phyloP scores from a whole-genome alignment of 2,113 vertebrate species.

The Bostrychus sinensis region DNA sequence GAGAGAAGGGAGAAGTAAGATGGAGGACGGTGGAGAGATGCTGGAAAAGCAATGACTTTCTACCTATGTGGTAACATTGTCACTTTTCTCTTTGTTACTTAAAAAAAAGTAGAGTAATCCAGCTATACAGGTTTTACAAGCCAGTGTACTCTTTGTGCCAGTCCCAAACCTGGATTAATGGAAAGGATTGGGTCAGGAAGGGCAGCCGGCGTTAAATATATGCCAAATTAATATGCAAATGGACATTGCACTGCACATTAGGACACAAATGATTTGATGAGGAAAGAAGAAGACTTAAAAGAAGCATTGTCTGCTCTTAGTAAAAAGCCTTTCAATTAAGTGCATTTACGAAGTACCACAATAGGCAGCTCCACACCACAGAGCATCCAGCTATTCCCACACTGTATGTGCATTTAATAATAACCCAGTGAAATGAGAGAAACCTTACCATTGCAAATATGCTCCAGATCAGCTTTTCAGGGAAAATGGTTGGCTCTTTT shows the following conservation, averaged over 20 bases:
- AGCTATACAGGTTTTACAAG: no score
- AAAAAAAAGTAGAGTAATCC: conserved; percentile 24
- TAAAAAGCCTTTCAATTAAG: conserved; percentile 60
- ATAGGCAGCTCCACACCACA: conserved; percentile 26
- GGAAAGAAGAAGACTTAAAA: conserved; percentile 21
- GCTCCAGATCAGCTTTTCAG: conserved; percentile 76
- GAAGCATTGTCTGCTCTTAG: conserved; percentile 42
- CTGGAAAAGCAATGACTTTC: conserved; percentile 67
- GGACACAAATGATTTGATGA: no score
- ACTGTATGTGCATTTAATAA: conserved; percentile 64
- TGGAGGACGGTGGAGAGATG: conserved; percentile 56
- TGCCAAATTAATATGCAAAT: no score
- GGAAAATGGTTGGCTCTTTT: conserved; percentile 79
- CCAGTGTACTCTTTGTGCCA: no score
- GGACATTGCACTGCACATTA: no score
- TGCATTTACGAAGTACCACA: conserved; percentile 29
- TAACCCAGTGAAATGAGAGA: conserved; percentile 71
- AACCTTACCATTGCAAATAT: conserved; percentile 74
- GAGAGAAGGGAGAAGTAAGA: conserved; percentile 45
- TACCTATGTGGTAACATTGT: conserved; percentile 60
- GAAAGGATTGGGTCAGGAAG: no score
- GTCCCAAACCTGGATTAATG: no score
- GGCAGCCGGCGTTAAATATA: no score
- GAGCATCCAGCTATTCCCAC: conserved; percentile 33
- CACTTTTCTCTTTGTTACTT: conserved; percentile 60